A percentile compares a stretch with the other conserved stretches of the same genome.
Conservation (phyloP, 2,797 vertebrate species). For the Bovichtus variegatus region DNA sequence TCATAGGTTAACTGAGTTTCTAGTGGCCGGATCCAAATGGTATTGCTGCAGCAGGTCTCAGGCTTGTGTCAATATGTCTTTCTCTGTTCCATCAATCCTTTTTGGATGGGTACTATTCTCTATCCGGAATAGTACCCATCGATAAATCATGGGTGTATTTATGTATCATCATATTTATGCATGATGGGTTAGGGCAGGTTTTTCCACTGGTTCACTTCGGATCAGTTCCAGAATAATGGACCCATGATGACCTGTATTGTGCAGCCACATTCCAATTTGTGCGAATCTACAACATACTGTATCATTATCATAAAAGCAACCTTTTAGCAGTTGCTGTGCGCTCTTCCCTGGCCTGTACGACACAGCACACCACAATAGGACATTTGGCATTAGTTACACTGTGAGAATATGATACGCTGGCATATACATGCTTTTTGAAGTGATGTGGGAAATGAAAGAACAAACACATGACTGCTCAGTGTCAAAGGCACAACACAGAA, state of each 20-base stretch:
- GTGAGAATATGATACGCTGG: neutral
- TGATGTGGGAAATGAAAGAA: too few species aligned
- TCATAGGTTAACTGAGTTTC: neutral
- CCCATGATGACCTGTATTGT: neutral
- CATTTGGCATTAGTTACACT: neutral
- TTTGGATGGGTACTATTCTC: neutral
- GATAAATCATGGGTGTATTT: neutral
- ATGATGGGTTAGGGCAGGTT: neutral
- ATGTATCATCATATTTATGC: too few species aligned
- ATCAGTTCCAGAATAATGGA: neutral
- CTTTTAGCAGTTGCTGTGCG: neutral
- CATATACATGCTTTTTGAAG: neutral
- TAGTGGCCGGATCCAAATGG: neutral
- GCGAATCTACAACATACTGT: neutral
- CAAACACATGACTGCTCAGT: neutral
- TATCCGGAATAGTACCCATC: neutral
- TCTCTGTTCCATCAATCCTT: neutral
- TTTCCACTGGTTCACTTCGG: neutral
- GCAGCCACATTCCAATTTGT: neutral
- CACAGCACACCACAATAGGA: neutral
- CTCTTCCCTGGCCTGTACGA: neutral
- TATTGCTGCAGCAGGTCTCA: neutral
- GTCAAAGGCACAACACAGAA: conserved; percentile 14
- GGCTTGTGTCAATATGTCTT: neutral
- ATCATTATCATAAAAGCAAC: neutral